A percentile compares a stretch with the other conserved stretches of the same genome.
Conservation (phyloP, 1,140 invertebrate species). For the Drosophila aff. region DNA sequence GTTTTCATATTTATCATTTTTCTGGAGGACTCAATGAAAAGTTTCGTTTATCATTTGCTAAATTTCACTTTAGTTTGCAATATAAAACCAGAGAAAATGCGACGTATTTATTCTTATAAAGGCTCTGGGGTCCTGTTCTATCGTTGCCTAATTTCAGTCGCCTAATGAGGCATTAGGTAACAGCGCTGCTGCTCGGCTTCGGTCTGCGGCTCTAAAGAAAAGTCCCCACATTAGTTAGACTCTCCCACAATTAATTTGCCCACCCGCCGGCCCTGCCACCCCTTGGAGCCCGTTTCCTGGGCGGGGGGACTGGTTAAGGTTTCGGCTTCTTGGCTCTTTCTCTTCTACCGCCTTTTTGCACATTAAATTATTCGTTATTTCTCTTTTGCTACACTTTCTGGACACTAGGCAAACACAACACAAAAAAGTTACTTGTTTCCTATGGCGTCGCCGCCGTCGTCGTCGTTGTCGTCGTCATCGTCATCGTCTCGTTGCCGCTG, state of each 20-base stretch:
- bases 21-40: background rate
- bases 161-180: constrained; percentile 67
- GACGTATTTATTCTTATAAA: background rate
- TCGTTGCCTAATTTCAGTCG: constrained; percentile 48
- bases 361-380: constrained; percentile 64
- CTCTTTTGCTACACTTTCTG: constrained; percentile 61
- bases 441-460: constrained; percentile 35
- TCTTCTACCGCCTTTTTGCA: constrained; percentile 42
- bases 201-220: background rate
- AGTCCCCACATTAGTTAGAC: constrained; percentile 67
- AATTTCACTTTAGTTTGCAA: background rate
- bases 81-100: background rate
- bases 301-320: constrained; percentile 42
- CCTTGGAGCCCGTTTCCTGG: constrained; percentile 32
- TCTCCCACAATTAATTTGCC: constrained; percentile 70
- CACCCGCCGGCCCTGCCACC: background rate
- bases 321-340: constrained; percentile 20
- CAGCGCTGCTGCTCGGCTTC: constrained; percentile 14
- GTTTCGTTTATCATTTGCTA: background rate
- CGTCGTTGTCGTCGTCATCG: constrained; percentile 1
- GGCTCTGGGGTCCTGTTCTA: constrained; percentile 9
- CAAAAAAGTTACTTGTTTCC: constrained; percentile 64
- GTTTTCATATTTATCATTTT: background rate
- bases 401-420: constrained; percentile 40
- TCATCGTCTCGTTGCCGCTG: constrained; percentile 34